Conservation (phyloP, 2,797 vertebrate species). For the Telmatherina bonti region DNA sequence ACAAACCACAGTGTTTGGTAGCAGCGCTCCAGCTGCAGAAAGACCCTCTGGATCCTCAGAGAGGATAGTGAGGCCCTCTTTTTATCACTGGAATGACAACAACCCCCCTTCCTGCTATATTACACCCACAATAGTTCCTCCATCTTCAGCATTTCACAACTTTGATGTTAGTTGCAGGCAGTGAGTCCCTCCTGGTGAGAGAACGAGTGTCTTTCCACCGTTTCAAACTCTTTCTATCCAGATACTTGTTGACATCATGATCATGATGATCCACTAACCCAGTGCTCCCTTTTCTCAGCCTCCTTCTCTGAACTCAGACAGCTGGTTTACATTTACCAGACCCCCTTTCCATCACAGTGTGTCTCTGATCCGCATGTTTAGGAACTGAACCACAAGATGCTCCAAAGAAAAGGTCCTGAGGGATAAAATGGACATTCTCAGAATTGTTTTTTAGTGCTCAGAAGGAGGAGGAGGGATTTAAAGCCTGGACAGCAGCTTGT, state of each 20-base stretch:
- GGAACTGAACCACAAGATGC: constrained; percentile 25
- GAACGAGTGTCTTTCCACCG: too few species aligned
- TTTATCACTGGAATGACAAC: too few species aligned
- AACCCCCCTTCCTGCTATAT: too few species aligned
- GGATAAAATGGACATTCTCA: constrained; percentile 50
- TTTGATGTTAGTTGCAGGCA: too few species aligned
- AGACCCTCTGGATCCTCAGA: neutral
- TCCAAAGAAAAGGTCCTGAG: constrained; percentile 22
- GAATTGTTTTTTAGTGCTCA: constrained; percentile 62
- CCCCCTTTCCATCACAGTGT: constrained; percentile 27
- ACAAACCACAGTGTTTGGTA: neutral
- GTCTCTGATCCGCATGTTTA: constrained; percentile 56
- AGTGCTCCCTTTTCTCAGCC: constrained; percentile 10
- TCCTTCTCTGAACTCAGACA: constrained; percentile 15
- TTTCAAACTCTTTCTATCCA: constrained; percentile 4
- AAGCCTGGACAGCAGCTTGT: neutral
- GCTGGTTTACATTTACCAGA: constrained; percentile 52
- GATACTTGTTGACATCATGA: constrained; percentile 40
- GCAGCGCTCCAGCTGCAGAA: neutral
- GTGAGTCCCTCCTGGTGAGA: too few species aligned
- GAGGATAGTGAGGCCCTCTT: too few species aligned
- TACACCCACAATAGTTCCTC: too few species aligned
- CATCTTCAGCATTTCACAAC: too few species aligned
- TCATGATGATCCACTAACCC: constrained; percentile 37
- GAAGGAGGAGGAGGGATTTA: neutral